phyloP scores from a whole-genome alignment of 1,140 invertebrate genomes.

The Drosophila asahinai region DNA sequence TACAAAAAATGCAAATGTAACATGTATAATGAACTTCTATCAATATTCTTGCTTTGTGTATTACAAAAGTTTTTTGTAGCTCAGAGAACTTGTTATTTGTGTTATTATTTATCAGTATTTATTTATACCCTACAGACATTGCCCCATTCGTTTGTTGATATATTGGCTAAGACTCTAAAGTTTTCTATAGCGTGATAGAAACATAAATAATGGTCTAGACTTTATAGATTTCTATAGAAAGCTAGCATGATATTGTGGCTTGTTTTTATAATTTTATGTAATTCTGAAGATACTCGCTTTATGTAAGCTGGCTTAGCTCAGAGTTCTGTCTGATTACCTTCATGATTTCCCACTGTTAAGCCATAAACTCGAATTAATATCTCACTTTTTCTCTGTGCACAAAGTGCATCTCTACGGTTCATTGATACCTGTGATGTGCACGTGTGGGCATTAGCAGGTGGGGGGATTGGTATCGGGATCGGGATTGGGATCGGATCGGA shows the following conservation, averaged over 20 bases:
- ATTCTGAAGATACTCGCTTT: neutral
- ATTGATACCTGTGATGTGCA: constrained; percentile 39
- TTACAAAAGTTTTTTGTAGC: too few relatives aligned
- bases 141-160: too few relatives aligned
- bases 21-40: too few relatives aligned
- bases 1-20: too few relatives aligned
- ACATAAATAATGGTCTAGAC: too few relatives aligned
- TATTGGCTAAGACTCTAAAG: too few relatives aligned
- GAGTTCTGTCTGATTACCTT: too few relatives aligned
- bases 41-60: too few relatives aligned
- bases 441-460: constrained; percentile 20
- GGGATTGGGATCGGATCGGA: constrained; percentile 15
- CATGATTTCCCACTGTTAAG: neutral
- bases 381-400: constrained; percentile 6
- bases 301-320: neutral
- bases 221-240: neutral
- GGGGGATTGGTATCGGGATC: constrained; percentile 23
- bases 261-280: neutral
- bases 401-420: constrained; percentile 19
- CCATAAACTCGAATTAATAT: neutral
- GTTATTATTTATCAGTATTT: too few relatives aligned
- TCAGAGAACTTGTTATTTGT: too few relatives aligned
- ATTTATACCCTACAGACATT: too few relatives aligned
- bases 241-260: neutral
- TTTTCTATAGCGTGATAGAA: too few relatives aligned